Conservation (phyloP, 2,797 vertebrate species). For the Megalops cyprinoides region DNA sequence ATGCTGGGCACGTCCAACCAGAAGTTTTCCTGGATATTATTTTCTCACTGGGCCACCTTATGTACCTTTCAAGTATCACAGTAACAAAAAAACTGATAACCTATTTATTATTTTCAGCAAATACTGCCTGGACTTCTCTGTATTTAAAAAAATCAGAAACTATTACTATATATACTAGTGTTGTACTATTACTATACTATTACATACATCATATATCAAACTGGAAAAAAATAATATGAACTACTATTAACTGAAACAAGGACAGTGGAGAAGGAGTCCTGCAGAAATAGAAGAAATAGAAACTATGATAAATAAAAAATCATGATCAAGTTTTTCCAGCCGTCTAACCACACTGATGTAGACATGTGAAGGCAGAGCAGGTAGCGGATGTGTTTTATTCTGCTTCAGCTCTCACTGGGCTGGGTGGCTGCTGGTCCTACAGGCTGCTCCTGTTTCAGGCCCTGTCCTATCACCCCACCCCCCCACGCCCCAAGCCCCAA, state of each 20-base stretch:
- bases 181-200: no score
- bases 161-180: no score
- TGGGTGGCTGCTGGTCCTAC: conserved; percentile 18
- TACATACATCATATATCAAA: no score
- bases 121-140: no score
- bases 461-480: conserved; percentile 2
- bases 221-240: background rate
- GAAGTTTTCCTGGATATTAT: background rate
- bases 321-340: background rate
- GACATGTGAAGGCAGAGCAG: background rate
- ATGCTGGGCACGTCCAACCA: background rate
- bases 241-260: background rate
- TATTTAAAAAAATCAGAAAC: no score
- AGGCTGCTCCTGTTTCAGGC: conserved; percentile 29
- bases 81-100: no score
- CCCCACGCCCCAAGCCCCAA: background rate
- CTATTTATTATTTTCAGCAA: no score
- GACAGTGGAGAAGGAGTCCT: background rate
- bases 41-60: background rate
- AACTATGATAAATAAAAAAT: no score
- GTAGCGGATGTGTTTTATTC: background rate
- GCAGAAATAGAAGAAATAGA: no score
- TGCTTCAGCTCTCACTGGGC: background rate
- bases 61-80: background rate
- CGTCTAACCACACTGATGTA: background rate